Percentiles rank a stretch among this genome's conserved stretches.
phyloP scores from a whole-genome alignment of 2,888 invertebrate species.

The Zeuzera pyrina region DNA sequence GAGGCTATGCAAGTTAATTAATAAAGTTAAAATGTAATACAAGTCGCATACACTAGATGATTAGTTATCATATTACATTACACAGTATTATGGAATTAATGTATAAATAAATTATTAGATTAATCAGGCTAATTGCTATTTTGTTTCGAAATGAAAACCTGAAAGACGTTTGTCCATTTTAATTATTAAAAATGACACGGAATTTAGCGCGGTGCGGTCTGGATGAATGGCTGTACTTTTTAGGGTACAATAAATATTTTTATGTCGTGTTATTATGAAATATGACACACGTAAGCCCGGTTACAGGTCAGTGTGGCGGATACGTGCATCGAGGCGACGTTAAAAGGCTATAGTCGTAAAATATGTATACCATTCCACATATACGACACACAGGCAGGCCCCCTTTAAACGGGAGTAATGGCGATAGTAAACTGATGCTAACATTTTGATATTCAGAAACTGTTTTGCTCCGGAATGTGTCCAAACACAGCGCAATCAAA shows the following conservation, averaged over 20 bases:
- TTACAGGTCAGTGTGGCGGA: conserved; percentile 12
- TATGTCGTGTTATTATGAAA: conserved; percentile 33
- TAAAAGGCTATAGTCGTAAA: conserved; percentile 14
- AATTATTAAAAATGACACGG: conserved; percentile 43
- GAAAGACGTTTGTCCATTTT: conserved; percentile 47
- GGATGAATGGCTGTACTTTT: conserved; percentile 27
- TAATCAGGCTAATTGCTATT: conserved; percentile 39
- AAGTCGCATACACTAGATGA: no score
- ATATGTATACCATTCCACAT: conserved; percentile 4
- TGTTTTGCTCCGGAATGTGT: conserved; percentile 4
- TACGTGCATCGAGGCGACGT: conserved; percentile 8
- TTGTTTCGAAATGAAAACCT: conserved; percentile 30
- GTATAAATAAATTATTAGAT: no score
- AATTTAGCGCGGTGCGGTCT: conserved; percentile 25
- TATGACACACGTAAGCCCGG: conserved; percentile 22
- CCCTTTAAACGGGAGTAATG: conserved; percentile 9
- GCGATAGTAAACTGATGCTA: conserved; percentile 11
- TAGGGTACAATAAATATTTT: conserved; percentile 42
- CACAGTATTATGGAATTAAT: no score
- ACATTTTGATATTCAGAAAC: conserved; percentile 6
- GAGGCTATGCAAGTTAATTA: no score
- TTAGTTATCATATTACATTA: no score
- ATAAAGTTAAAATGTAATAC: no score
- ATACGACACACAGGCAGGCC: neutral
- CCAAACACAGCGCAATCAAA: no score